Percentiles rank a stretch among this genome's conserved stretches.
Conservation (phyloP, 2,888 invertebrate species). For the Epistrophe grossulariae region DNA sequence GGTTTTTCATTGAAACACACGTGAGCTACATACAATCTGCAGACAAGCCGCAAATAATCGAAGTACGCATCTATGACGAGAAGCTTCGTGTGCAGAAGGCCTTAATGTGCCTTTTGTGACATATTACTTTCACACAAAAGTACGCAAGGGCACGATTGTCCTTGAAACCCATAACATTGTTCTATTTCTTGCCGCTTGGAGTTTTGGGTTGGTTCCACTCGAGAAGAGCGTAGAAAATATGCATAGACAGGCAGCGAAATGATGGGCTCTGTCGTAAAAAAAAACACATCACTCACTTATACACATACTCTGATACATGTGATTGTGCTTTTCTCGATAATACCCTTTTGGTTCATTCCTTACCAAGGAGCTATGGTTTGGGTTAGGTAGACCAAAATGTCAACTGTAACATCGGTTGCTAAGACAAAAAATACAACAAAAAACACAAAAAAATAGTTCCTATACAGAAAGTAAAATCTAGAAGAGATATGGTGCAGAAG, state of each 20-base stretch:
- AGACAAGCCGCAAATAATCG: too few relatives aligned
- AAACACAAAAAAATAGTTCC: conserved; percentile 3
- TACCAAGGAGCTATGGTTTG: conserved; percentile 20
- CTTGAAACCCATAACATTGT: conserved; percentile 66
- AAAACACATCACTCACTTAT: conserved; percentile 33
- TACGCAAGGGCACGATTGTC: conserved; percentile 58
- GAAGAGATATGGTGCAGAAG: conserved; percentile 59
- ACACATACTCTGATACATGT: conserved; percentile 26
- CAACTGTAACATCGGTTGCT: conserved; percentile 75
- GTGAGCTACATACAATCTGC: too few relatives aligned
- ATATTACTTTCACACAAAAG: conserved; percentile 42
- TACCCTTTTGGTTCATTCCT: conserved; percentile 51
- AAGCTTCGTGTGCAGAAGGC: too few relatives aligned
- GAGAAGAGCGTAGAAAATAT: conserved; percentile 53
- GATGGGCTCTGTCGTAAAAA: conserved; percentile 39
- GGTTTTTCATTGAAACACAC: too few relatives aligned
- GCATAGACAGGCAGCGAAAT: conserved; percentile 71
- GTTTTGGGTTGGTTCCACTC: conserved; percentile 41
- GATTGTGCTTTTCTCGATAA: conserved; percentile 48
- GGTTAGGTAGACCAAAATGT: conserved; percentile 39
- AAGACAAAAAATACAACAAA: conserved; percentile 44
- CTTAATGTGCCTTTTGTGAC: conserved; percentile 18
- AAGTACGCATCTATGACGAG: too few relatives aligned
- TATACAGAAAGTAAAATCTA: conserved; percentile 27
- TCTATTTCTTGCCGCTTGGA: conserved; percentile 20